Evolutionary conservation across 1,140 invertebrate genomes (phyloP), one percentile per base, ranked within the genome.

Genomic region (Adoxophyes honmai): DNA sequence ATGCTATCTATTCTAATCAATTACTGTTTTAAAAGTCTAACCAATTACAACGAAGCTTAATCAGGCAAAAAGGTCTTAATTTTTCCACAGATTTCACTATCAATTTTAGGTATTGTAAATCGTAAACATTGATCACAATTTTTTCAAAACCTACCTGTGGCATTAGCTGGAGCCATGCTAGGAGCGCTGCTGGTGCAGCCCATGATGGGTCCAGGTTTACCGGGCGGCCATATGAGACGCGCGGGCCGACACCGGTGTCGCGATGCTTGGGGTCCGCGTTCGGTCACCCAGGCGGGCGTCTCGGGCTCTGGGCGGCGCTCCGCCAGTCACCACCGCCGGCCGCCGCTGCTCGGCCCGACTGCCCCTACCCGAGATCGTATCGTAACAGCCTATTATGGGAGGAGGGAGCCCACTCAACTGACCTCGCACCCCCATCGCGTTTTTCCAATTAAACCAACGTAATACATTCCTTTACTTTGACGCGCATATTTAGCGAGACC

Each of bases 351-450:
- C 11, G 36, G 56, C 53, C 51, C 42, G 60, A 56, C 52, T 38
- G 42, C 35, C 61, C 54, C 70, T 66, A 68, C 72, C 64, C 72
- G 48, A 86, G 81, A 88, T 83, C 69, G 78, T 86, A 86, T 88
- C 85, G 79, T 78, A 65, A 61, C 73, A 66, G 75, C 66, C 70
- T 77, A 84, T 79, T 83, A 81, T 71, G 69, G 80, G 67, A 83
- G 81, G 81, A 75, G 76, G 77, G 70, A 75, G 71, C 75, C 73
- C 78, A 76, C 78, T 80, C 73, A 74, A 69, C 73, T 79, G 86
- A 88, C 81, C 83, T 86, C 82, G 83, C 83, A 81, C 81, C 86
- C 83, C 83, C 84, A 77, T 85, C 78, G 81, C 82, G 80, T 86
- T 88, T 86, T 86, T 86, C 78, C 76, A 86, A 88, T 83, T 81